A percentile compares a stretch with the other conserved stretches of the same genome.
Conservation (phyloP, 2,797 vertebrate species). For the Lerista edwardsae region DNA sequence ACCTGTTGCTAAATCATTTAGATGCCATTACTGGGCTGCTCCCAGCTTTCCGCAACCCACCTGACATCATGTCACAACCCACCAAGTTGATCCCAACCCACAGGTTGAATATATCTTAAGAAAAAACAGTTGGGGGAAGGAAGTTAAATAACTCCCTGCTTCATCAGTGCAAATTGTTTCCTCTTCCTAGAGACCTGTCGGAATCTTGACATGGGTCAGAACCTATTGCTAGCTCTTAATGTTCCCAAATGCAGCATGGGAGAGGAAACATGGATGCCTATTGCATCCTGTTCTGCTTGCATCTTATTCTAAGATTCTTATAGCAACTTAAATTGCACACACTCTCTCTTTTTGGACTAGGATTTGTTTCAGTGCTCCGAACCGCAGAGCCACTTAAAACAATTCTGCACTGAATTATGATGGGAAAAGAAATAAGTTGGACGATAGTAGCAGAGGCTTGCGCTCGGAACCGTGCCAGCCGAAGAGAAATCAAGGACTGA, state of each 20-base stretch:
- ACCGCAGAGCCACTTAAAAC: constrained; percentile 54
- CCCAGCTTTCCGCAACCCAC: too few relatives aligned
- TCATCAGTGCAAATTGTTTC: too few relatives aligned
- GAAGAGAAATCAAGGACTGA: constrained; percentile 36
- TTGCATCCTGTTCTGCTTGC: neutral
- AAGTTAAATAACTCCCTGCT: neutral
- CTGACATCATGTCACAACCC: too few relatives aligned
- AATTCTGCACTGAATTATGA: constrained; percentile 35
- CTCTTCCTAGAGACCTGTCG: too few relatives aligned
- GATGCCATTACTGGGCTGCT: too few relatives aligned
- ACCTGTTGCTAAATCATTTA: too few relatives aligned
- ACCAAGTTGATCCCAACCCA: too few relatives aligned
- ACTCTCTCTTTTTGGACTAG: constrained; percentile 3
- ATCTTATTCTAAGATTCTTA: neutral
- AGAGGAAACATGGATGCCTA: neutral
- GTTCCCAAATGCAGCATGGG: neutral
- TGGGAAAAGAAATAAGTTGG: constrained; percentile 51
- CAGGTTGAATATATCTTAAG: too few relatives aligned
- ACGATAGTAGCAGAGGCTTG: constrained; percentile 39
- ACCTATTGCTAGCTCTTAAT: neutral
- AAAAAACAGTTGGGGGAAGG: neutral
- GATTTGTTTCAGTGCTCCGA: constrained; percentile 41
- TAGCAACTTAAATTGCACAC: too few relatives aligned
- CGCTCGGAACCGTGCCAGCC: constrained; percentile 50
- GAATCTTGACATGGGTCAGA: neutral